Evolutionary conservation across 2,797 vertebrate genomes (phyloP), one percentile per base, ranked within the genome.

Genomic region (Chrysolophus pictus): DNA sequence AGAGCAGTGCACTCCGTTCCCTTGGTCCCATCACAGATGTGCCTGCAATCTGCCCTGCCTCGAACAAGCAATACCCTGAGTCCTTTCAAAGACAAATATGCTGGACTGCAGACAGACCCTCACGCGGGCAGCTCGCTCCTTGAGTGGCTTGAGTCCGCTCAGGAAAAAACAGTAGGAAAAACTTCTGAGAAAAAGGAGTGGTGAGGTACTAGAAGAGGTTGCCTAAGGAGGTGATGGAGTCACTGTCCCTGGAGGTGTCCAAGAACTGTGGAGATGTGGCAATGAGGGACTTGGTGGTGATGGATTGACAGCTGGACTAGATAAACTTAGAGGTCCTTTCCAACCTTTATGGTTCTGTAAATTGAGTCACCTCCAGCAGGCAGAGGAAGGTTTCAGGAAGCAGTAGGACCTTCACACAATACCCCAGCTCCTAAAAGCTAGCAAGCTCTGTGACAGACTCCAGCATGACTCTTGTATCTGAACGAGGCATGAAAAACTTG

Each of bases 1-100:
- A 37, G 19, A 23, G 15, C 2, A 35, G 33, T 62, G 33, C 33
- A 5, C 46, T 58, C 21, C 24, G 11, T n/a, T 29, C 44, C 37
- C 33, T 86, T 0, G 0, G 8, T 29, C 47, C 56, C 62, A 47
- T 15, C 65, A n/a, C 1, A 14, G 0, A 18, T 4, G 24, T 1
- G 3, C 23, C 41, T 55, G 71, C 0, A 2, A 41, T 29, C 78
- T 63, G 42, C 60, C 41, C 13, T 9, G 21, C 41, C 58, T 74
- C 60, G 37, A 33, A 23, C 58, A 47, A 44, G 15, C 53, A 87
- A 22, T 22, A 55, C 8, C 11, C 9, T 7, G 9, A 68, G n/a
- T 35, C n/a, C 44, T 35, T 17, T n/a, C n/a, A 35, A 59, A 70
- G 85, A 55, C 10, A 68, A 46, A 88, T 5, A 29, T 10, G 23